Evolutionary conservation across 2,888 invertebrate species (phyloP).

Genomic region (Patella depressa): DNA sequence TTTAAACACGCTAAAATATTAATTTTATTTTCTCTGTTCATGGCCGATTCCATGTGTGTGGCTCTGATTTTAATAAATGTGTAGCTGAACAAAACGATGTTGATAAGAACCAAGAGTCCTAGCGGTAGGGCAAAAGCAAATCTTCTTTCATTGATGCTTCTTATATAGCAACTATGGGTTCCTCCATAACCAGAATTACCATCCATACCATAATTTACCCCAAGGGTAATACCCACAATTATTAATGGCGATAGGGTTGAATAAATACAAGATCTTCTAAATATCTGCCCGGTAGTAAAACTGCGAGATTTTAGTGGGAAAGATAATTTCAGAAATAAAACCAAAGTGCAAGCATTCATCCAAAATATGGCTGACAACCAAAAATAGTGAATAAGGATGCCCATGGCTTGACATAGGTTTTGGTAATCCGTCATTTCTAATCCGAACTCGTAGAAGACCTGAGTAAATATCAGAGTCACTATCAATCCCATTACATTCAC

Average conservation of each 20-base stretch:
- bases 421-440: neutral
- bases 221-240: neutral
- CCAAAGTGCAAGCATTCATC: neutral
- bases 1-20: constrained; percentile 6
- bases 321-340: constrained; percentile 4
- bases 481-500: neutral
- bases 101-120: neutral
- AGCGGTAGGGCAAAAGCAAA: neutral
- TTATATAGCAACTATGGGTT: neutral
- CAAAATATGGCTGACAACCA: neutral
- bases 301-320: neutral
- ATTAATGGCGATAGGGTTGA: neutral
- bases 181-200: neutral
- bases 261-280: neutral
- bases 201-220: neutral
- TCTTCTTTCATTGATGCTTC: neutral
- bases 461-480: neutral
- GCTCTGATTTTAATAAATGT: constrained; percentile 6
- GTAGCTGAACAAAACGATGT: neutral
- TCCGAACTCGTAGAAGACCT: neutral
- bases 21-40: constrained; percentile 3
- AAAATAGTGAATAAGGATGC: neutral
- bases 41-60: neutral
- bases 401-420: neutral
- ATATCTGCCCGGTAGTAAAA: neutral